Percentiles rank a stretch among this genome's conserved stretches.
phyloP scores from a whole-genome alignment of 2,888 invertebrate species.

The Dryadula phaetusa region DNA sequence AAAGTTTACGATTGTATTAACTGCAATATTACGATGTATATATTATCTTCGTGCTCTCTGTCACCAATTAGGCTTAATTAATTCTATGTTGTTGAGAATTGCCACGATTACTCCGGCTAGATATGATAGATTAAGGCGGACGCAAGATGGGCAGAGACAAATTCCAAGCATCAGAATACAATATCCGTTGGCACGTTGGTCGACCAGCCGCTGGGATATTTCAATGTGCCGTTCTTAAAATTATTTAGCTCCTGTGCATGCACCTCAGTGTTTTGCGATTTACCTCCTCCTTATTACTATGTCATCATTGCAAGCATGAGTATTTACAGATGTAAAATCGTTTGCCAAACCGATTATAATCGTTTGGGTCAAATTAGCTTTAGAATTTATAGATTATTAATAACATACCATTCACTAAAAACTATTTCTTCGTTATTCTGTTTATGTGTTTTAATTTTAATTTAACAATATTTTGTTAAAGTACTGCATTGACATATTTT shows the following conservation, averaged over 20 bases:
- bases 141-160: slow-evolving; percentile 44
- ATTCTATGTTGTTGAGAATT: neutral
- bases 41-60: neutral
- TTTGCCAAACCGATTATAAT: slow-evolving; percentile 36
- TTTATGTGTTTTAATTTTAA: too few relatives aligned
- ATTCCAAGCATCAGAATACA: slow-evolving; percentile 51
- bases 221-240: slow-evolving; percentile 61
- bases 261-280: slow-evolving; percentile 38
- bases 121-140: slow-evolving; percentile 35
- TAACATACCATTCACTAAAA: too few relatives aligned
- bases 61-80: slow-evolving; percentile 3
- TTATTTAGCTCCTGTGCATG: slow-evolving; percentile 46
- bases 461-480: too few relatives aligned
- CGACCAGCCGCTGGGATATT: slow-evolving; percentile 57
- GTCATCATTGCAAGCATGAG: slow-evolving; percentile 7
- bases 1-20: neutral
- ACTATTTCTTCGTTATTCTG: too few relatives aligned
- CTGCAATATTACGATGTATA: neutral
- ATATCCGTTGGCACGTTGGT: slow-evolving; percentile 56
- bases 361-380: neutral
- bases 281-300: slow-evolving; percentile 24
- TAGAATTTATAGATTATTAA: too few relatives aligned
- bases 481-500: too few relatives aligned
- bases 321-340: slow-evolving; percentile 33
- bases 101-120: neutral